Percentiles rank a stretch among this genome's conserved stretches.
phyloP scores from a whole-genome alignment of 1,140 invertebrate species.

The Rhagoletis pomonella region DNA sequence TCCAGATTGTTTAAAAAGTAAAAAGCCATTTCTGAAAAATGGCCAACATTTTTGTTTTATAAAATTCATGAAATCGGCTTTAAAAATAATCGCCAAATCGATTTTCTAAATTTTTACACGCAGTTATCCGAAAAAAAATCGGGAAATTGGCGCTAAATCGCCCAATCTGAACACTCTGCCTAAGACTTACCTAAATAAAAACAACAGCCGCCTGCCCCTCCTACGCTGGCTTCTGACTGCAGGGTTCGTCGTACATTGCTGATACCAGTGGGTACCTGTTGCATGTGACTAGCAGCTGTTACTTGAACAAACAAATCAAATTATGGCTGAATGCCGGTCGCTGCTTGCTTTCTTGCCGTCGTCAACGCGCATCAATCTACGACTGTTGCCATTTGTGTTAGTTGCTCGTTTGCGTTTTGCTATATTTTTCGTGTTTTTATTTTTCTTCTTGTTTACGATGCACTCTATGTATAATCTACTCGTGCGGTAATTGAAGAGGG shows the following conservation, averaged over 20 bases:
- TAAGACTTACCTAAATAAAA: no score
- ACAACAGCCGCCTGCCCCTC: no score
- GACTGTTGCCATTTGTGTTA: slow-evolving; percentile 32
- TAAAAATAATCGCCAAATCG: neutral
- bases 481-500: neutral
- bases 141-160: no score
- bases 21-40: no score
- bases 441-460: neutral
- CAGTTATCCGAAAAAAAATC: no score
- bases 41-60: neutral
- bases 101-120: no score
- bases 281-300: slow-evolving; percentile 48
- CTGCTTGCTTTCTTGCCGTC: neutral
- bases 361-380: slow-evolving; percentile 3
- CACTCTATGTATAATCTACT: neutral
- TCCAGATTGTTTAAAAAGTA: no score
- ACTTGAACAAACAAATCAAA: slow-evolving; percentile 20
- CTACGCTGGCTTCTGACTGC: no score
- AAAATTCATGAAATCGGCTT: neutral
- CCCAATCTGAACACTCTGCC: no score
- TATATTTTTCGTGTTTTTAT: neutral
- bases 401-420: neutral
- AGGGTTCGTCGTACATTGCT: no score
- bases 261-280: neutral
- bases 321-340: slow-evolving; percentile 9